A percentile compares a stretch with the other conserved stretches of the same genome.
Conservation (phyloP, 2,797 vertebrate species). For the Gymnothorax reevesii region DNA sequence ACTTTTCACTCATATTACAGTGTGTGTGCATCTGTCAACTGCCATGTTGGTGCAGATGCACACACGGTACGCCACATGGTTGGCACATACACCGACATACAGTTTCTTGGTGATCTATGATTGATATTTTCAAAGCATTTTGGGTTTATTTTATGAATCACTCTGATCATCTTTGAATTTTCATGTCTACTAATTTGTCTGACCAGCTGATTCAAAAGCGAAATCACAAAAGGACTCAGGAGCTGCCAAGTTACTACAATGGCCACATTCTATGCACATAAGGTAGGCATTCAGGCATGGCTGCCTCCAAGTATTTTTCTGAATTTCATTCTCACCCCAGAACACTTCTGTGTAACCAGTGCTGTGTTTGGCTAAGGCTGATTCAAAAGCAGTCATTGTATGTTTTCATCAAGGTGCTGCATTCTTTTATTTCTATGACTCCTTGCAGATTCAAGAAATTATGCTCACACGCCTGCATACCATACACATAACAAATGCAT, state of each 20-base stretch:
- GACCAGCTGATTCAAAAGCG: not conserved
- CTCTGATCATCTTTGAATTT: not conserved
- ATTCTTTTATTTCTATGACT: not conserved
- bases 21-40: no score
- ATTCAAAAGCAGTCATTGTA: not conserved
- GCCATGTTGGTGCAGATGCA: not conserved
- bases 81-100: not conserved
- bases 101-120: not conserved
- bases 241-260: no score
- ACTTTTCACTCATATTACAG: not conserved
- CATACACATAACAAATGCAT: not conserved
- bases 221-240: no score
- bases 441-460: not conserved
- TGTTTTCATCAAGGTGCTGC: not conserved
- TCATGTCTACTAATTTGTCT: not conserved
- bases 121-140: not conserved
- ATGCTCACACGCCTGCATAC: not conserved
- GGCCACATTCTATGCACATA: no score
- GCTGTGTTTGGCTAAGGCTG: no score
- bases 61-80: not conserved
- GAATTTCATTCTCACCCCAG: no score
- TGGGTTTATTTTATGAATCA: not conserved
- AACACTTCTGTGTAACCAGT: no score
- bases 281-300: no score
- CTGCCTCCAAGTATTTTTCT: no score